These are phyloP conservation scores for Eleutherodactylus coqui DNA, from an alignment of 2,797 vertebrate species.

Conservation along the genomic window DNA sequence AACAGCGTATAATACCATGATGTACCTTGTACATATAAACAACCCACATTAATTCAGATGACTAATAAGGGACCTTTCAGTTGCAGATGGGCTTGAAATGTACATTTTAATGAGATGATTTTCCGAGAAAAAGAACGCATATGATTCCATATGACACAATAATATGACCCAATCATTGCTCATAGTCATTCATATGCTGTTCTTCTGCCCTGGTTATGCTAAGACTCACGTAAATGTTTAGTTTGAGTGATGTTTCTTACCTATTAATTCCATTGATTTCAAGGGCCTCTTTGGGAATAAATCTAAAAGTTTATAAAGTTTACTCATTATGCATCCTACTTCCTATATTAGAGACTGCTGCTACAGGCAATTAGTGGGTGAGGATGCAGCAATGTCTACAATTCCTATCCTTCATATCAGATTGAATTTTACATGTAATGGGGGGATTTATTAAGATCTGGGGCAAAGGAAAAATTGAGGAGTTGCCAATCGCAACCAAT, in stretches of 20 bases:
- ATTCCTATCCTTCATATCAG: not conserved
- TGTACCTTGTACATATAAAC: not conserved
- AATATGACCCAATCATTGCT: not conserved
- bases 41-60: not conserved
- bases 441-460: no score
- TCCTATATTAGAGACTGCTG: no score
- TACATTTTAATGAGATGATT: conserved; percentile 3
- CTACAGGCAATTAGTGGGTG: no score
- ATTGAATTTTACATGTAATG: not conserved
- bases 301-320: not conserved
- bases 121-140: conserved; percentile 2
- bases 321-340: not conserved
- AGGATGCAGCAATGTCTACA: no score
- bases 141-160: conserved; percentile 8
- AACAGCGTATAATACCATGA: not conserved
- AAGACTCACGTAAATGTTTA: not conserved
- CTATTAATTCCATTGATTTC: not conserved
- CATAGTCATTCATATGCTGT: not conserved
- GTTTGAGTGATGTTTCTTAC: not conserved
- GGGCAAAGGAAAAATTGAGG: no score
- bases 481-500: no score
- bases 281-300: not conserved
- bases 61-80: not conserved
- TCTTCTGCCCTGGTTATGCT: not conserved
- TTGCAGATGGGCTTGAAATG: not conserved